Percentiles rank a stretch among this genome's conserved stretches.
Evolutionary conservation across 2,797 vertebrate species (phyloP).

Genomic region (Mormyrops attenuatus): DNA sequence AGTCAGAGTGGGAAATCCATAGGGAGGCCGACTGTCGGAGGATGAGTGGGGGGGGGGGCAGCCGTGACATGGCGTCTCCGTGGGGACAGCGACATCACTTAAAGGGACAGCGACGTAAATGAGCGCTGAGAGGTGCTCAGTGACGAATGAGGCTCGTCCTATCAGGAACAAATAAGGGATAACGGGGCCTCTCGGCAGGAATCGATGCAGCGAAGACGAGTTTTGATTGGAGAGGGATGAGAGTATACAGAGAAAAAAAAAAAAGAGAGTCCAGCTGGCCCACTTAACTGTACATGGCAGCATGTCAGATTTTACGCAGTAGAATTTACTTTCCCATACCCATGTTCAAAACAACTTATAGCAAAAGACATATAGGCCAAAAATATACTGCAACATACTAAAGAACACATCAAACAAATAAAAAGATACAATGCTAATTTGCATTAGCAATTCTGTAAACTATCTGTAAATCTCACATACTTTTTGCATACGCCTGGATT

Average conservation of each 20-base stretch:
- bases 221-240: background rate
- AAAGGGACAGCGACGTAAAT: constrained; percentile 15
- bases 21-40: constrained; percentile 3
- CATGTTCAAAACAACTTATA: background rate
- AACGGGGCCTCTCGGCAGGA: background rate
- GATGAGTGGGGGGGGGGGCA: background rate
- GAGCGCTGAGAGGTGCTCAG: background rate
- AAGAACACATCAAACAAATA: background rate
- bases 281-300: background rate
- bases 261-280: background rate
- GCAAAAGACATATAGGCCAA: background rate
- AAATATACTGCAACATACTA: background rate
- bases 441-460: background rate
- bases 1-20: constrained; percentile 2
- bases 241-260: background rate
- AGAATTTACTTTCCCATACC: background rate
- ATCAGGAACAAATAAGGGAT: constrained; percentile 1
- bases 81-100: constrained; percentile 1
- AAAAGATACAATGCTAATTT: background rate
- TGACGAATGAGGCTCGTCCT: constrained; percentile 13
- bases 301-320: background rate
- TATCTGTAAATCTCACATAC: background rate
- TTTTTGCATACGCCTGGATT: background rate
- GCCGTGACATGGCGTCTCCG: background rate
- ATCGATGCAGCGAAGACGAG: constrained; percentile 1